phyloP scores from a whole-genome alignment of 2,888 invertebrate genomes.

The Erebia ligea region DNA sequence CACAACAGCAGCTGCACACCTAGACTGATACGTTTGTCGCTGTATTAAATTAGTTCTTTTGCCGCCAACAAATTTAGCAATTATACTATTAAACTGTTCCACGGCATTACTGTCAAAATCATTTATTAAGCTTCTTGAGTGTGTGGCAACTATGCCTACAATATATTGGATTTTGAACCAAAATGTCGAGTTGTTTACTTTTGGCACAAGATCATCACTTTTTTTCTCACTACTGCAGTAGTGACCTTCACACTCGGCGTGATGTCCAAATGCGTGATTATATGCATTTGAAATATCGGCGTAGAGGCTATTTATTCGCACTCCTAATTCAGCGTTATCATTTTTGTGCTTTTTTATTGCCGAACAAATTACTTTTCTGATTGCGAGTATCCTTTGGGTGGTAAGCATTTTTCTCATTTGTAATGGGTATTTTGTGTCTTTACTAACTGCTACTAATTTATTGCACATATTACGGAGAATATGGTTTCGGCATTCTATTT shows the following conservation, averaged over 20 bases:
- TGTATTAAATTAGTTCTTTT: constrained; percentile 49
- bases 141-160: constrained; percentile 7
- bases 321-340: background rate
- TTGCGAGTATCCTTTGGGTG: background rate
- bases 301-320: background rate
- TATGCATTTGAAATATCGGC: background rate
- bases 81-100: constrained; percentile 46
- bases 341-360: background rate
- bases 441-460: background rate
- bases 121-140: constrained; percentile 14
- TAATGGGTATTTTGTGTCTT: background rate
- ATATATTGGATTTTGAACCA: constrained; percentile 11
- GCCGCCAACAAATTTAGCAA: constrained; percentile 42
- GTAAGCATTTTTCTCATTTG: background rate
- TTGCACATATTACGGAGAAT: constrained; percentile 5
- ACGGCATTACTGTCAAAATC: constrained; percentile 41
- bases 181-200: constrained; percentile 14
- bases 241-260: constrained; percentile 10
- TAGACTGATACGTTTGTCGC: constrained; percentile 44
- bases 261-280: constrained; percentile 20
- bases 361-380: background rate
- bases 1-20: constrained; percentile 49
- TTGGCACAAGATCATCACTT: constrained; percentile 14
- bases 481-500: constrained; percentile 34
- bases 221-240: constrained; percentile 16